Evolutionary conservation across 2,797 vertebrate genomes (phyloP).

Genomic region (Pachyuromys duprasi): DNA sequence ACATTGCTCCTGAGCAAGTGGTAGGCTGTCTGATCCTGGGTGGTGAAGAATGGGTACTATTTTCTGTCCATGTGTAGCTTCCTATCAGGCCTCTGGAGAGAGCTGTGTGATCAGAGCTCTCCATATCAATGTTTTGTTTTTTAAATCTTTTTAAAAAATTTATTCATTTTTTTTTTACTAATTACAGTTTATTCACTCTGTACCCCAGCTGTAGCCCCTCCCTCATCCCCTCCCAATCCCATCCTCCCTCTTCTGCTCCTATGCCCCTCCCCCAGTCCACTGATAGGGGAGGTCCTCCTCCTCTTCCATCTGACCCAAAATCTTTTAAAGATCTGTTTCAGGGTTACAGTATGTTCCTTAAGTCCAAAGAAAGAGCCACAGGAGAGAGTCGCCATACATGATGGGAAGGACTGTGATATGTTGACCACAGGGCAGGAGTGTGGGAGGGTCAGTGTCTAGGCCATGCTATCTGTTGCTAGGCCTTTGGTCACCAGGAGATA

Average conservation of each 20-base stretch:
- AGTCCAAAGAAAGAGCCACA: conserved; percentile 80
- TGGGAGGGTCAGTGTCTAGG: neutral
- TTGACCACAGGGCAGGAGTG: conserved; percentile 73
- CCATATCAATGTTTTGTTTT: conserved; percentile 68
- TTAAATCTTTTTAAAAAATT: neutral
- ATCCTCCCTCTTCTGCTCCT: too few relatives aligned
- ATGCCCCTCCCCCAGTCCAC: too few relatives aligned
- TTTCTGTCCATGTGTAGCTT: neutral
- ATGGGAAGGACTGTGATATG: conserved; percentile 66
- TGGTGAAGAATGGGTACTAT: conserved; percentile 33
- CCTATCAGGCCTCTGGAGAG: conserved; percentile 44
- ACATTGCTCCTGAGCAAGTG: neutral
- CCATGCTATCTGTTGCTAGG: neutral
- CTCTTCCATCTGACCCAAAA: too few relatives aligned
- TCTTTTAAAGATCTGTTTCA: conserved; percentile 83
- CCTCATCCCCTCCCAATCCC: too few relatives aligned
- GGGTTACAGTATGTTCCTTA: conserved; percentile 82
- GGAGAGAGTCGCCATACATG: conserved; percentile 83
- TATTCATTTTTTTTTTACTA: neutral
- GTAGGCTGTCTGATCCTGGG: neutral
- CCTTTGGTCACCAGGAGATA: neutral
- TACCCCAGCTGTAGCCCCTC: too few relatives aligned
- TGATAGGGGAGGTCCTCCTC: too few relatives aligned
- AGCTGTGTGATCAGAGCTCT: conserved; percentile 70
- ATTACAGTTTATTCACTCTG: too few relatives aligned